Conservation (phyloP, 2,888 invertebrate genomes). For the Amphipoea lucens region DNA sequence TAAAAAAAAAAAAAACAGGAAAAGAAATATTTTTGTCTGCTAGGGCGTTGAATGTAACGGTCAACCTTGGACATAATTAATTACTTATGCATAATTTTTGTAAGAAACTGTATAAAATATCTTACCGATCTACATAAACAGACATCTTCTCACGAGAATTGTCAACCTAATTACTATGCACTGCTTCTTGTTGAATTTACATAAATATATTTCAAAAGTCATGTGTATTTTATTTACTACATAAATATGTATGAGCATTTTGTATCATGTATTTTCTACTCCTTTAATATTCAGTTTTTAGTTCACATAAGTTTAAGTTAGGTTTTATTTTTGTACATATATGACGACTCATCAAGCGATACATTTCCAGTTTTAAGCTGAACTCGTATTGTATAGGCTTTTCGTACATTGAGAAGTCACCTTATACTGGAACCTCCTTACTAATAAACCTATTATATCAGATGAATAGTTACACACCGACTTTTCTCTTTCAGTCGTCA, state of each 20-base stretch:
- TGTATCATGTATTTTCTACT: slow-evolving; percentile 12
- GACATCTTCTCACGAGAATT: slow-evolving; percentile 64
- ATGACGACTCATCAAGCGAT: not conserved
- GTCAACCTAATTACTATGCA: slow-evolving; percentile 63
- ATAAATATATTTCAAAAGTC: slow-evolving; percentile 49
- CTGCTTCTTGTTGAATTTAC: slow-evolving; percentile 54
- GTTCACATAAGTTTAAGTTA: not conserved
- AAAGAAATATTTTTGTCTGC: not conserved
- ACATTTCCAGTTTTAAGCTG: not conserved
- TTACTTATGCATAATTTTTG: slow-evolving; percentile 30
- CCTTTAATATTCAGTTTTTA: not conserved
- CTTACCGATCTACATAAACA: slow-evolving; percentile 23
- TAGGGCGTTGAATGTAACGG: slow-evolving; percentile 56
- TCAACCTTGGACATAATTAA: slow-evolving; percentile 39
- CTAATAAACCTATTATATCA: too few relatives aligned
- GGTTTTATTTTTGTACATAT: not conserved
- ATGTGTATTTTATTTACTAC: slow-evolving; percentile 25
- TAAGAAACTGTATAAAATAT: slow-evolving; percentile 48
- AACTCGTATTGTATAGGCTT: not conserved
- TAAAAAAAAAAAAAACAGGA: not conserved
- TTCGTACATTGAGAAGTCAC: not conserved
- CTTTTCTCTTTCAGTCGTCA: too few relatives aligned
- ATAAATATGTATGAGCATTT: slow-evolving; percentile 44
- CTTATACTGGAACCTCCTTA: not conserved
- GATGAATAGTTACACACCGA: too few relatives aligned